Base-by-base conservation (phyloP, 2,113 vertebrate genomes). In the Burhinus bistriatus region DNA sequence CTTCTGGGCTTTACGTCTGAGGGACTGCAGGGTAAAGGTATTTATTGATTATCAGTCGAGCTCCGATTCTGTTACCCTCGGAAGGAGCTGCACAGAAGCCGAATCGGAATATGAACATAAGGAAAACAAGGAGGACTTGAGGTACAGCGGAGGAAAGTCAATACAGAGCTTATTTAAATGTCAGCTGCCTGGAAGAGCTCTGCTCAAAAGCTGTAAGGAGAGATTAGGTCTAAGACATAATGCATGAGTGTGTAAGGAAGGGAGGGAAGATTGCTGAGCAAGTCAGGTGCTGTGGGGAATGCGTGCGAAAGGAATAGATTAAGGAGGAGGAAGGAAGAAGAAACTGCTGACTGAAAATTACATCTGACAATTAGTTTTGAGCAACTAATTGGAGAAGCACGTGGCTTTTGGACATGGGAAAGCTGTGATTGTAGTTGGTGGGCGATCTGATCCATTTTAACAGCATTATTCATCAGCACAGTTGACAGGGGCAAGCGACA, bases 91-190 rank as follows among this genome's bases (percentile, higher is more conserved):
- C 81, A 72, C 27, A 76, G 89, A 38, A 84, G 92, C 91, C 59
- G 91, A 93, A 52, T 83, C 2, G 68, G 93, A 91, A 88, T 94
- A 95, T 83, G 93, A 95, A 85, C 91, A 55, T n/a, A 80, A 90
- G 94, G 89, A 95, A 96, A 95, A 96, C 94, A 93, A 94, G 85
- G 79, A 93, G 68, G 94, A 91, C 87, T 91, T 5, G 78, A 95
- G 93, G 70, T 94, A 59, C 75, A 83, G 96, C 71, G 25, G 87
- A 83, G 75, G 89, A 95, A 87, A 96, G 93, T 97, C 97, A 95
- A 96, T 91, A 93, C 84, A 88, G 93, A 91, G 92, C 91, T 97
- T 93, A 97, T 97, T 97, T 96, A 97, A 97, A 97, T 97, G 96
- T 93, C 94, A 97, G 89, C 95, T 95, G 96, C 96, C 93, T 93